These are phyloP conservation scores for Aphaenogaster rudis DNA, from an alignment of 1,140 invertebrate species.

Conservation along the genomic window DNA sequence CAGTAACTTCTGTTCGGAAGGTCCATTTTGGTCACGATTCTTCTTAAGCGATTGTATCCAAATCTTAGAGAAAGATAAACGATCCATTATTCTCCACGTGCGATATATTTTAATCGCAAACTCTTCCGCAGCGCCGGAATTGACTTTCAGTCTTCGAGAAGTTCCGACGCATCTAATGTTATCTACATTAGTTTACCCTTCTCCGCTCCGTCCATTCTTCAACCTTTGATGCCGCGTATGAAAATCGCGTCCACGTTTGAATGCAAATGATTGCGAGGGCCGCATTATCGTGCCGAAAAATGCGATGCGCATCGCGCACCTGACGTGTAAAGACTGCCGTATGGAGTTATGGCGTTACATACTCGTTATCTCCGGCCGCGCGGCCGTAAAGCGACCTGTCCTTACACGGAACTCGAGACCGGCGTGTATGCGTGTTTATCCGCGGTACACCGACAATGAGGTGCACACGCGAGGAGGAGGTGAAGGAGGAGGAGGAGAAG, in stretches of 20 bases:
- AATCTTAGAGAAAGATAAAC: not conserved
- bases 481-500: not conserved
- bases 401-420: slow-evolving; percentile 37
- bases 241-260: slow-evolving; percentile 39
- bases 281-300: slow-evolving; percentile 48
- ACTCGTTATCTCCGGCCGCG: slow-evolving; percentile 44
- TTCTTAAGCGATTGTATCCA: slow-evolving; percentile 18
- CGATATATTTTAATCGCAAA: not conserved
- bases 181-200: not conserved
- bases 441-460: slow-evolving; percentile 23
- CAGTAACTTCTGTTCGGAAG: not conserved
- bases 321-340: slow-evolving; percentile 56
- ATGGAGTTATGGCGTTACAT: slow-evolving; percentile 56
- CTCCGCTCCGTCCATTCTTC: not conserved
- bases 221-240: not conserved
- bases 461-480: slow-evolving; percentile 21
- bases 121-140: not conserved
- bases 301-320: slow-evolving; percentile 52
- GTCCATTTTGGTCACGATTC: not conserved
- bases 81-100: not conserved
- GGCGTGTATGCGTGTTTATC: slow-evolving; percentile 44
- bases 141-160: not conserved
- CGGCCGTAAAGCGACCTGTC: slow-evolving; percentile 53
- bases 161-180: not conserved
- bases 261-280: slow-evolving; percentile 50